Percentiles rank a stretch among this genome's conserved stretches.
Evolutionary conservation across 1,140 invertebrate genomes (phyloP).

Genomic region (Acarapis woodi): DNA sequence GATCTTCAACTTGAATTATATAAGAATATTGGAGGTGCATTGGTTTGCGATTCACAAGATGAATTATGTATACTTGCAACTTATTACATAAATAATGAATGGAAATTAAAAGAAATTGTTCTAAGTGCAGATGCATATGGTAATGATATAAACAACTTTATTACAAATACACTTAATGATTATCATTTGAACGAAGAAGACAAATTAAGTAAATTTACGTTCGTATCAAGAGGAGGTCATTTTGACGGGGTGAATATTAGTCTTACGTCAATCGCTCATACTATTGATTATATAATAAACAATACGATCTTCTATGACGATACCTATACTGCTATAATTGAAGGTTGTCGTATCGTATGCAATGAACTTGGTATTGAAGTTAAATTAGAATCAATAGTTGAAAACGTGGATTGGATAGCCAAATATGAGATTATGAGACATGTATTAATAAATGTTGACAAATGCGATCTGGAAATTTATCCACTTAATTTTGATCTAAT

Average conservation of each 20-base stretch:
- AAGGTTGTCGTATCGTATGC: slow-evolving; percentile 4
- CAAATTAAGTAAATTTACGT: slow-evolving; percentile 8
- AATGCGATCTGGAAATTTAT: neutral
- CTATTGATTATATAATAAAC: slow-evolving; percentile 7
- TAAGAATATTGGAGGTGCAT: slow-evolving; percentile 4
- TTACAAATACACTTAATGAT: slow-evolving; percentile 5
- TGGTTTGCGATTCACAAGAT: slow-evolving; percentile 8
- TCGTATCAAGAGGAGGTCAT: slow-evolving; percentile 8
- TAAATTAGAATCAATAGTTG: neutral
- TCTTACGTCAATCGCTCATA: slow-evolving; percentile 9
- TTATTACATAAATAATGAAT: slow-evolving; percentile 7
- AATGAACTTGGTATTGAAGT: neutral
- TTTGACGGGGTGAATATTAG: slow-evolving; percentile 8
- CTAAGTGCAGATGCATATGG: slow-evolving; percentile 1
- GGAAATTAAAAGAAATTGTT: slow-evolving; percentile 6
- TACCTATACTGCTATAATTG: neutral
- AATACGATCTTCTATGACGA: slow-evolving; percentile 3
- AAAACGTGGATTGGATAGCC: slow-evolving; percentile 6
- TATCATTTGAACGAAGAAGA: slow-evolving; percentile 6
- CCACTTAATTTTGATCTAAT: slow-evolving; percentile 5
- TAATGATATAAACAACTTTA: slow-evolving; percentile 8
- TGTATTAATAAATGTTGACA: slow-evolving; percentile 3
- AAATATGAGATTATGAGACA: slow-evolving; percentile 5
- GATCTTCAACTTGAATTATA: slow-evolving; percentile 3
- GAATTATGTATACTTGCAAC: slow-evolving; percentile 7